Percentiles rank a stretch among this genome's conserved stretches.
Evolutionary conservation across 1,140 invertebrate genomes (phyloP).

Genomic region (Heliothis virescens): DNA sequence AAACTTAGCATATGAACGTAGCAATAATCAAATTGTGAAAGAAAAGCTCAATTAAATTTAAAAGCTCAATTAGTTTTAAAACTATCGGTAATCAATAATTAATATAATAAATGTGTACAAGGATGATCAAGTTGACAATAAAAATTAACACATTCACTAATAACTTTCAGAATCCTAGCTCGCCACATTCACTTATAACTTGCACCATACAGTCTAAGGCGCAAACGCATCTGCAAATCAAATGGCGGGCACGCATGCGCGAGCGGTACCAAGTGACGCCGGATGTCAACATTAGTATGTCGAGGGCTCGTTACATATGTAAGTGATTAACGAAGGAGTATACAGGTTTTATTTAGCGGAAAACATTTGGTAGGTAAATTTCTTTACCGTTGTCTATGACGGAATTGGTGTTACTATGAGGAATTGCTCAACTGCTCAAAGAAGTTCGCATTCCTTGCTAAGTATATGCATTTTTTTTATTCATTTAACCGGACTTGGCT

Average conservation of each 20-base stretch:
- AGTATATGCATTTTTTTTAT: not conserved
- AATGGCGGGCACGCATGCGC: conserved; percentile 73
- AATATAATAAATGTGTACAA: too few relatives aligned
- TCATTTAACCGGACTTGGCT: too few relatives aligned
- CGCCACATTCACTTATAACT: conserved; percentile 39
- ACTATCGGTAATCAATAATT: too few relatives aligned
- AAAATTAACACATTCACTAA: too few relatives aligned
- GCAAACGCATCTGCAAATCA: conserved; percentile 80
- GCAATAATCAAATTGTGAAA: too few relatives aligned
- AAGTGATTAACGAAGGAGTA: conserved; percentile 32
- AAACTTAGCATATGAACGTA: too few relatives aligned
- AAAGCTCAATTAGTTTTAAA: too few relatives aligned
- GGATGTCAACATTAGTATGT: conserved; percentile 64
- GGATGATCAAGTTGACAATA: too few relatives aligned
- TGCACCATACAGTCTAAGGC: conserved; percentile 52
- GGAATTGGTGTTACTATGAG: not conserved
- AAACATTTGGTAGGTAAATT: conserved; percentile 30
- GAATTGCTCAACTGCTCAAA: not conserved
- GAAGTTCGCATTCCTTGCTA: not conserved
- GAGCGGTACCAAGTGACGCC: conserved; percentile 51
- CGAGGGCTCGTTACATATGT: conserved; percentile 36
- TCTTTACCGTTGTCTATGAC: not conserved
- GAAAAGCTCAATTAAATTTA: too few relatives aligned
- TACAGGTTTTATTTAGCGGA: not conserved
- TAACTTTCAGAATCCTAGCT: too few relatives aligned